A percentile compares a stretch with the other conserved stretches of the same genome.
phyloP scores from a whole-genome alignment of 1,140 invertebrate genomes.

The Intoshia linei region DNA sequence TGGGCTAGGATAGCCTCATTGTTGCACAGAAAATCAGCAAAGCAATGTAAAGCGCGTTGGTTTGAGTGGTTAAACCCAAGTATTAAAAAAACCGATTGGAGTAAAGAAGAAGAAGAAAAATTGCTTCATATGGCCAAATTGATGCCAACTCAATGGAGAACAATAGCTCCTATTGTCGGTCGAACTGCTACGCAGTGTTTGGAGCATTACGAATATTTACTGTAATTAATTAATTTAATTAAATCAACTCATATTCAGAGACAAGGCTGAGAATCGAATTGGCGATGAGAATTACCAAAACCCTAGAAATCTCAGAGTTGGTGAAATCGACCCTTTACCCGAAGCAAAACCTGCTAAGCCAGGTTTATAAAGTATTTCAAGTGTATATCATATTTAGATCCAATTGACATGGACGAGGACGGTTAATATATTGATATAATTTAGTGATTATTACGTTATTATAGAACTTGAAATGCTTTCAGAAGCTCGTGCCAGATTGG shows the following conservation, averaged over 20 bases:
- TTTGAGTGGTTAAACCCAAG: conserved; percentile 97
- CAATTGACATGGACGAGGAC: conserved; percentile 99
- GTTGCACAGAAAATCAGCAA: conserved; percentile 85
- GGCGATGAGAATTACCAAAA: conserved; percentile 39
- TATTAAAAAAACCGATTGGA: conserved; percentile 99
- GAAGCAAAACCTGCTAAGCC: conserved; percentile 93
- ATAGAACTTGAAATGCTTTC: conserved; percentile 87
- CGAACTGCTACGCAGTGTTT: conserved; percentile 87
- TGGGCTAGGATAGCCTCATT: conserved; percentile 96
- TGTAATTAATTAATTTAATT: conserved; percentile 31
- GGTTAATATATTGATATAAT: conserved; percentile 25
- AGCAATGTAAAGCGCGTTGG: conserved; percentile 94
- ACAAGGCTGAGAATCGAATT: conserved; percentile 81
- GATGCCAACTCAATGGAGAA: conserved; percentile 98
- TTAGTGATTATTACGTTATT: conserved; percentile 9
- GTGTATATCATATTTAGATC: no score
- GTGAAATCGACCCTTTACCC: conserved; percentile 95
- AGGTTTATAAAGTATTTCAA: no score
- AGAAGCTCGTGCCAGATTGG: conserved; percentile 73
- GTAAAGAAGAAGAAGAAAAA: conserved; percentile 90
- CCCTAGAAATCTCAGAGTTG: conserved; percentile 73
- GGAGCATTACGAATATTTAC: conserved; percentile 70
- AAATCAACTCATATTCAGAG: conserved; percentile 27
- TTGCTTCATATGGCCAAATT: conserved; percentile 78
- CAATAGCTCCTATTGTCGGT: conserved; percentile 89